Conservation (phyloP, 1,140 invertebrate genomes). For the Thaumetopoea pityocampa region DNA sequence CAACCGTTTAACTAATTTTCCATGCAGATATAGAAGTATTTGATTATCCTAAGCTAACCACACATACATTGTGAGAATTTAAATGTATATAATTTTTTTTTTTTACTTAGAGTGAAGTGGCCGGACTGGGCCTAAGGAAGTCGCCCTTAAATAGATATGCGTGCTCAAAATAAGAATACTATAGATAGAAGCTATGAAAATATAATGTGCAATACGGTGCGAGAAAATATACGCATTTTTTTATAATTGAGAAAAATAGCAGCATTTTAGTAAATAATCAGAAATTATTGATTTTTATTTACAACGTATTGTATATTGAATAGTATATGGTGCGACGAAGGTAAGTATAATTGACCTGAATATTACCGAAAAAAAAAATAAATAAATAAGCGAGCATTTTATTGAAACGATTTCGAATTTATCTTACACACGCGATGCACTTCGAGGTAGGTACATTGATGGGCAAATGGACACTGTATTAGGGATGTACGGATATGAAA, state of each 20-base stretch:
- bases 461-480: too few relatives aligned
- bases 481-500: too few relatives aligned
- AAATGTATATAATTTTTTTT: slow-evolving; percentile 49
- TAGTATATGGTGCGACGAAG: slow-evolving; percentile 34
- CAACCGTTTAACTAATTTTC: slow-evolving; percentile 70
- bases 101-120: slow-evolving; percentile 33
- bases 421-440: slow-evolving; percentile 15
- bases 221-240: slow-evolving; percentile 58
- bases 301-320: slow-evolving; percentile 60
- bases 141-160: slow-evolving; percentile 33
- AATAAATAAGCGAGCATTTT: slow-evolving; percentile 28
- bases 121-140: slow-evolving; percentile 32
- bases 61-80: slow-evolving; percentile 63
- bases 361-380: slow-evolving; percentile 22
- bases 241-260: slow-evolving; percentile 63
- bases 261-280: slow-evolving; percentile 58
- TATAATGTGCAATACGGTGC: slow-evolving; percentile 54
- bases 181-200: slow-evolving; percentile 64
- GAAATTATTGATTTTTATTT: slow-evolving; percentile 63
- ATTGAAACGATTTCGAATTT: slow-evolving; percentile 11
- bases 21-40: slow-evolving; percentile 54
- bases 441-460: slow-evolving; percentile 11
- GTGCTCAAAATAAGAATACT: slow-evolving; percentile 43
- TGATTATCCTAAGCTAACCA: slow-evolving; percentile 56
- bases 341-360: slow-evolving; percentile 41